A percentile compares a stretch with the other conserved stretches of the same genome.
These are phyloP conservation scores for Drosophila anomalata DNA, from an alignment of 2,888 invertebrate genomes.

Conservation along the genomic window DNA sequence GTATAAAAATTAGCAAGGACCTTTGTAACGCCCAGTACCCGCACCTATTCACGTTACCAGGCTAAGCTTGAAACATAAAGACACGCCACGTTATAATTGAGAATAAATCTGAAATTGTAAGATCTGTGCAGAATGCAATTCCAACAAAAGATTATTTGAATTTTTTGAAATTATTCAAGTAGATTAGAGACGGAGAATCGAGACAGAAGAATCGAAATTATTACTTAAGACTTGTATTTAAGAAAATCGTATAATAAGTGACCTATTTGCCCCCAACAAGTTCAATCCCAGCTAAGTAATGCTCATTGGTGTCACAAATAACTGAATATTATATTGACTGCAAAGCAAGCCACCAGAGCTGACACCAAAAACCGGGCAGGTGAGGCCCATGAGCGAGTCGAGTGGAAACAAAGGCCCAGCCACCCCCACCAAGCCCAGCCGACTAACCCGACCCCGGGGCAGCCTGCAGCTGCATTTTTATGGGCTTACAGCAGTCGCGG, in stretches of 20 bases:
- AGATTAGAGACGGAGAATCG: not conserved
- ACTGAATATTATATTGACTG: constrained; percentile 72
- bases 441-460: constrained; percentile 13
- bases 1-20: constrained; percentile 2
- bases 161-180: not conserved
- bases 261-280: constrained; percentile 21
- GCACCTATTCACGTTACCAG: not conserved
- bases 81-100: not conserved
- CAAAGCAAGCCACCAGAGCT: constrained; percentile 28
- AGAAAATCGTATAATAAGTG: not conserved
- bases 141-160: not conserved
- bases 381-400: constrained; percentile 11
- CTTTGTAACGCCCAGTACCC: not conserved
- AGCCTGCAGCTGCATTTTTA: constrained; percentile 70
- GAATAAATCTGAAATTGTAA: not conserved
- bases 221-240: too few relatives aligned
- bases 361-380: constrained; percentile 1
- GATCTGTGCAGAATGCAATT: not conserved
- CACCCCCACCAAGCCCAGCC: constrained; percentile 38
- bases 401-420: constrained; percentile 27
- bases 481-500: constrained; percentile 63
- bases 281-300: constrained; percentile 20
- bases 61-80: not conserved
- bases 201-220: too few relatives aligned
- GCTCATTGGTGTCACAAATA: constrained; percentile 65